Evolutionary conservation across 2,113 vertebrate species (phyloP).

Genomic region (Urocolius indicus): DNA sequence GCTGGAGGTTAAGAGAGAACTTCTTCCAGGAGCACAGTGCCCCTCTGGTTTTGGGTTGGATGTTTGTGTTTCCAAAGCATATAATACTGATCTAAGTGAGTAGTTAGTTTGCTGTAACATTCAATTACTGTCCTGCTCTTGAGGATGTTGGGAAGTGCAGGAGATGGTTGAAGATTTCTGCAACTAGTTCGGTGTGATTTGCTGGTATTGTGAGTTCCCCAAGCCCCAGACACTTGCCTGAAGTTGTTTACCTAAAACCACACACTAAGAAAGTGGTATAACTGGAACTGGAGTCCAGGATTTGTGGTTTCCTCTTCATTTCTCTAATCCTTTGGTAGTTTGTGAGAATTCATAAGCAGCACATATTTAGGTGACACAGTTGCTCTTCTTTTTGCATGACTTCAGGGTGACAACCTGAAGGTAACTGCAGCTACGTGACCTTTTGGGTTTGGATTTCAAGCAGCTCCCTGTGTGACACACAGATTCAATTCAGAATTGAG

Average conservation of each 20-base stretch:
- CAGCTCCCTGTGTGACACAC: not conserved
- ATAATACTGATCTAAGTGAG: accelerated
- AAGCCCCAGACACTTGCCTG: not conserved
- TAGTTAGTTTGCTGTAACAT: not conserved
- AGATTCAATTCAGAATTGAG: not conserved
- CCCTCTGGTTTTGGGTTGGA: accelerated
- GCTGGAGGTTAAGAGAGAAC: not conserved
- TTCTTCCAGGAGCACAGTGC: accelerated
- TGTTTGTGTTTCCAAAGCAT: not conserved
- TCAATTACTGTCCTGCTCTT: not conserved
- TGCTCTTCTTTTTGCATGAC: not conserved
- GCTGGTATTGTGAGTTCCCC: not conserved
- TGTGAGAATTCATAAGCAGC: not conserved
- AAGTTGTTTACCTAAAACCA: not conserved
- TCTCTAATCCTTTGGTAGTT: not conserved
- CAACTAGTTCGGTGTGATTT: not conserved
- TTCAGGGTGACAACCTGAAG: not conserved
- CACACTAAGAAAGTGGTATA: not conserved
- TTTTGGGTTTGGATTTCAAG: not conserved
- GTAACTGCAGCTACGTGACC: not conserved
- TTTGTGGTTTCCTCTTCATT: constrained; percentile 20
- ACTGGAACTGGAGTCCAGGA: not conserved
- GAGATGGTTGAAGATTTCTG: not conserved
- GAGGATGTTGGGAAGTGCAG: not conserved
- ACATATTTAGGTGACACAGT: not conserved